phyloP scores from a whole-genome alignment of 2,888 invertebrate genomes.

The Drosophila robusta region DNA sequence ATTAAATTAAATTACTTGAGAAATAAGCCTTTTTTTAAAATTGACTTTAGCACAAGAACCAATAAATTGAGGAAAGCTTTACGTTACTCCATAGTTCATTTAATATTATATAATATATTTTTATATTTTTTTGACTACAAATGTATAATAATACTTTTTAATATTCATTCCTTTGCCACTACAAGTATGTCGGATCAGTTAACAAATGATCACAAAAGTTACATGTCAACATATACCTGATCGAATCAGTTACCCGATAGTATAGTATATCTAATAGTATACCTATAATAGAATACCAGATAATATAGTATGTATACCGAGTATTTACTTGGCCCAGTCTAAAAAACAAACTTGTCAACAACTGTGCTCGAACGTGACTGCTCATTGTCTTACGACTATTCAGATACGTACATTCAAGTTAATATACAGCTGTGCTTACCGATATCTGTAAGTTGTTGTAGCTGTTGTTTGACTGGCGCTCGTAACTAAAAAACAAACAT shows the following conservation, averaged over 20 bases:
- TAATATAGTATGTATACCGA: background rate
- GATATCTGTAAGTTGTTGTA: slow-evolving; percentile 18
- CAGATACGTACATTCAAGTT: background rate
- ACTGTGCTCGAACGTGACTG: slow-evolving; percentile 23
- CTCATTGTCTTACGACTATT: slow-evolving; percentile 6
- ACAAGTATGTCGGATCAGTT: too few relatives aligned
- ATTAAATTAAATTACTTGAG: too few relatives aligned
- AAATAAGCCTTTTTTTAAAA: too few relatives aligned
- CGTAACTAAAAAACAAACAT: slow-evolving; percentile 40
- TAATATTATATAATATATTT: too few relatives aligned
- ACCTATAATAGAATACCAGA: background rate
- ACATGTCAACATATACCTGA: too few relatives aligned
- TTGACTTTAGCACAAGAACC: too few relatives aligned
- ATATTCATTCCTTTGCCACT: background rate
- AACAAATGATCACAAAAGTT: too few relatives aligned
- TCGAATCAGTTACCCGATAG: too few relatives aligned
- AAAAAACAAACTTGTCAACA: slow-evolving; percentile 13
- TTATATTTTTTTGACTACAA: too few relatives aligned
- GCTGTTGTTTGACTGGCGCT: slow-evolving; percentile 14
- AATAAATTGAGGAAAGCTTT: too few relatives aligned
- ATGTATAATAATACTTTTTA: background rate
- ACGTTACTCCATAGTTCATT: too few relatives aligned
- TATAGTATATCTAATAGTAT: background rate
- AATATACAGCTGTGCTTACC: slow-evolving; percentile 21
- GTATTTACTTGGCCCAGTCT: slow-evolving; percentile 17